These are phyloP conservation scores for Heliconius himera DNA, from an alignment of 1,140 invertebrate genomes.

Conservation along the genomic window DNA sequence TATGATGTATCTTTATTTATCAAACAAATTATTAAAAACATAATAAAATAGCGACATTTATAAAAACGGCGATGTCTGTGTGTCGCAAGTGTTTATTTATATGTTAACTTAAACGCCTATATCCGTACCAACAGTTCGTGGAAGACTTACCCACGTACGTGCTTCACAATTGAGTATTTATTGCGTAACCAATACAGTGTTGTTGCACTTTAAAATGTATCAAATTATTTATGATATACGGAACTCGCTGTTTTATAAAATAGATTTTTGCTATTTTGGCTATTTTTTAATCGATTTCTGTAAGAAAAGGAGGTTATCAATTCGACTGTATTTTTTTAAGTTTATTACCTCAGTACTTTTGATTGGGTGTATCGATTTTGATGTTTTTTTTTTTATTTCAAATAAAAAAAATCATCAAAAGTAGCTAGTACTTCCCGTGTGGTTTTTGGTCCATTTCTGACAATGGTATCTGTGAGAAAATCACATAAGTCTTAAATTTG, in stretches of 20 bases:
- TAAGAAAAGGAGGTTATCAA: too few relatives aligned
- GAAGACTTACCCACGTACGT: constrained; percentile 21
- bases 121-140: constrained; percentile 4
- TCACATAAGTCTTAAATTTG: too few relatives aligned
- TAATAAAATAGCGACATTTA: background rate
- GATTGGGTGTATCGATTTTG: too few relatives aligned
- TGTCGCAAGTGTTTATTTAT: constrained; percentile 8
- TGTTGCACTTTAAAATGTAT: background rate
- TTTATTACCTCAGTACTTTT: too few relatives aligned
- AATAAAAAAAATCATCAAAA: too few relatives aligned
- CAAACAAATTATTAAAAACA: background rate
- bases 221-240: background rate
- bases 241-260: background rate
- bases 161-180: constrained; percentile 17
- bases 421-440: too few relatives aligned
- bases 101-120: constrained; percentile 15
- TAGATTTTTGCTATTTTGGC: background rate
- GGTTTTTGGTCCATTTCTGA: too few relatives aligned
- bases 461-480: too few relatives aligned
- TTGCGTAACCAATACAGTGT: background rate
- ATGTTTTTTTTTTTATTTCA: too few relatives aligned
- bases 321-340: too few relatives aligned
- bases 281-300: background rate
- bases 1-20: too few relatives aligned
- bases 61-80: background rate